These are phyloP conservation scores for Gavialis gangeticus DNA, from an alignment of 2,113 vertebrate species.

Conservation along the genomic window DNA sequence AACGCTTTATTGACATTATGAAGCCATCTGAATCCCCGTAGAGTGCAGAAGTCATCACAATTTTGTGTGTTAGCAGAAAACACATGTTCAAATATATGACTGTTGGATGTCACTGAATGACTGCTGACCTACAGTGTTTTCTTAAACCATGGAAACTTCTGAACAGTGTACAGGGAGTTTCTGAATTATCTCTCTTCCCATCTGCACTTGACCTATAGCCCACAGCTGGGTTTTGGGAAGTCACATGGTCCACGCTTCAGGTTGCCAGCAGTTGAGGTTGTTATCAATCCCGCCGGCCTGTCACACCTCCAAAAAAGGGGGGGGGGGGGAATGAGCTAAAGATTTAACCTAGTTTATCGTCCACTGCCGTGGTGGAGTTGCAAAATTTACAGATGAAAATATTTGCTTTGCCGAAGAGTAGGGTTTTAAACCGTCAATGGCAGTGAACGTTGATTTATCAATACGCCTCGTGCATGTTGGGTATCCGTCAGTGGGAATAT, in stretches of 20 bases:
- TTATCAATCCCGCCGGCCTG: not conserved
- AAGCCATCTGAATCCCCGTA: not conserved
- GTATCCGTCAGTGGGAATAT: not conserved
- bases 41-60: rapidly evolving
- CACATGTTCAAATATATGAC: not conserved
- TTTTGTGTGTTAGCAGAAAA: not conserved
- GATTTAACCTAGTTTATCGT: conserved; percentile 19
- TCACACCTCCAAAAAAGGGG: not conserved
- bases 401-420: conserved; percentile 24
- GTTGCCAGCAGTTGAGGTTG: not conserved
- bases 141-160: not conserved
- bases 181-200: not conserved
- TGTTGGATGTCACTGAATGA: not conserved
- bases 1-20: not conserved
- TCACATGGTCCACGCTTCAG: not conserved
- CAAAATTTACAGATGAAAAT: conserved; percentile 37
- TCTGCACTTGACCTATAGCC: not conserved
- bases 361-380: not conserved
- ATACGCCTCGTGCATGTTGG: not conserved
- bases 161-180: not conserved
- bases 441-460: not conserved
- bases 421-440: not conserved
- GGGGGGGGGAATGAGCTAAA: not conserved
- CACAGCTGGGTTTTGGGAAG: conserved; percentile 22
- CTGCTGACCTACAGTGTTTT: not conserved